Conservation (phyloP, 2,888 invertebrate species). For the Malthinus seriepunctatus region DNA sequence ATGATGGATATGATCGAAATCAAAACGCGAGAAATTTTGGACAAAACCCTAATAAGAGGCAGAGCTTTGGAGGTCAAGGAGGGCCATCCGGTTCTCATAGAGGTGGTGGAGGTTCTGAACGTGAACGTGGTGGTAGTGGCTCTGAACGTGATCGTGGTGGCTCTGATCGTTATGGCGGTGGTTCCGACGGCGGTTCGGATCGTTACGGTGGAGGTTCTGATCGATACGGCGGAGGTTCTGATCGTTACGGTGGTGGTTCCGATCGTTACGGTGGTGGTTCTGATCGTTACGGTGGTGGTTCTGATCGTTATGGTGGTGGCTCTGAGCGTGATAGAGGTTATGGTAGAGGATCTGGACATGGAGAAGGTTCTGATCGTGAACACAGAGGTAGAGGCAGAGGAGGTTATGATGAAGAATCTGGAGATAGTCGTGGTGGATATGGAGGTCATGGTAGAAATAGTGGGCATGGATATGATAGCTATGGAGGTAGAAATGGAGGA, state of each 20-base stretch:
- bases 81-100: background rate
- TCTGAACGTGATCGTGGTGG: background rate
- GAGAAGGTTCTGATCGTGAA: too few species aligned
- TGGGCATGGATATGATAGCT: too few species aligned
- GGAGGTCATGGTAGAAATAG: too few species aligned
- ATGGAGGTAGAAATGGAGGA: too few species aligned
- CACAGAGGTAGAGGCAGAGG: too few species aligned
- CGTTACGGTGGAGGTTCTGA: constrained; percentile 1
- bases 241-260: background rate
- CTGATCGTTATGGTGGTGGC: constrained; percentile 18
- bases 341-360: too few species aligned
- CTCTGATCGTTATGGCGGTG: background rate
- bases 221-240: background rate
- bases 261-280: constrained; percentile 19
- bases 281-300: constrained; percentile 19
- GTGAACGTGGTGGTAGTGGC: constrained; percentile 11
- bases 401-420: too few species aligned
- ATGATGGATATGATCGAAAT: background rate
- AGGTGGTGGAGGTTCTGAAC: constrained; percentile 17
- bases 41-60: background rate
- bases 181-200: background rate
- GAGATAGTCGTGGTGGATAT: background rate
- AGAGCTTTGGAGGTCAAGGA: background rate
- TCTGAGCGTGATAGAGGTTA: background rate
- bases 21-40: background rate